Base-by-base conservation (phyloP, 2,113 vertebrate genomes). In the Campylorhamphus procurvoides region DNA sequence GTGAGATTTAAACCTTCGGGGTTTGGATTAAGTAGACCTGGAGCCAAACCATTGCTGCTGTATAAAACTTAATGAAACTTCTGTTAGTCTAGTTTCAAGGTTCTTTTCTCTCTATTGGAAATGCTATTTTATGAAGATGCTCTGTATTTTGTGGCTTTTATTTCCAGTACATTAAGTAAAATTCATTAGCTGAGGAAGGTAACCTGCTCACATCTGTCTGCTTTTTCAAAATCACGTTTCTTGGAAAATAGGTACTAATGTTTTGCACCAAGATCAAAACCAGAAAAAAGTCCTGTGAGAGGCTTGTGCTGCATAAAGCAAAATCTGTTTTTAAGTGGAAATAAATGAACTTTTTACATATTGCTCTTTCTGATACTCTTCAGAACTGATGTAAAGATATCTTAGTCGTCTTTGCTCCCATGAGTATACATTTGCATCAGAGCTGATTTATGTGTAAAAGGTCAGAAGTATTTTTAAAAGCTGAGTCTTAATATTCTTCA, bases 391-490 rank as follows among this genome's bases (percentile, higher is more conserved):
- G 17, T 52, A 56, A 75, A 89, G 77, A 10, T 66, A 29, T 8
- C 47, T 52, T 67, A 52, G 17, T 80, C 74, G 28, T 20, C 64
- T 88, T 88, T 75, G 20, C 40, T 91, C 31, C 59, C 8, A 1
- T 37, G 35, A 89, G 64, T 81, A 68, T 50, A 42, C 18, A 19
- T 88, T 84, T 86, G n/a, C 31, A 17, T 78, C 56, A 49, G 59
- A 35, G 18, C 22, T 75, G 44, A 84, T 88, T 49, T 68, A 27
- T 58, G 42, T 92, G 59, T 29, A 86, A 84, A 92, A 92, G 25
- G 47, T 89, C 59, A 68, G 40, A 89, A 81, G 31, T 85, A 23
- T 93, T 95, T 93, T 93, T 88, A 44, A 88, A 88, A 83, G 42
- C 44, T 47, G 31, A 73, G 35, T n/a, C 62, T 83, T 93, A 66